These are phyloP conservation scores for Melinaea marsaeus DNA, from an alignment of 2,888 invertebrate genomes.

Conservation along the genomic window DNA sequence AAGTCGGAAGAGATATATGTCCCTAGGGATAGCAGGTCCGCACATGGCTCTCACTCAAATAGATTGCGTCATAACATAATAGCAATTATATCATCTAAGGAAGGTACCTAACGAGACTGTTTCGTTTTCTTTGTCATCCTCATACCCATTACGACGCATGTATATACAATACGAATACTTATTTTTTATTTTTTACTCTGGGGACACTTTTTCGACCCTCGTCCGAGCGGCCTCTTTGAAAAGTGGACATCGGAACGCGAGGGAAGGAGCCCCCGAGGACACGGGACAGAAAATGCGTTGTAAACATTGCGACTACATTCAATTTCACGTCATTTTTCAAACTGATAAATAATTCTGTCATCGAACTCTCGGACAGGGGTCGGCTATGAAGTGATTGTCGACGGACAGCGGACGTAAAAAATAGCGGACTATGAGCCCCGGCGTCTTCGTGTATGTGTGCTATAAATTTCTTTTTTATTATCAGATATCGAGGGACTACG, in stretches of 20 bases:
- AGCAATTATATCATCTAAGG: slow-evolving; percentile 68
- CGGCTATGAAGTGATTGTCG: slow-evolving; percentile 77
- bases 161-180: slow-evolving; percentile 70
- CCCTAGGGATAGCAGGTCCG: slow-evolving; percentile 39
- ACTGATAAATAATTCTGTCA: slow-evolving; percentile 80
- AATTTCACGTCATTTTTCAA: slow-evolving; percentile 80
- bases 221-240: slow-evolving; percentile 78
- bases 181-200: slow-evolving; percentile 75
- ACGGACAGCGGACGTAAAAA: slow-evolving; percentile 73
- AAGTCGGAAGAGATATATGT: slow-evolving; percentile 42
- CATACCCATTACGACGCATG: slow-evolving; percentile 64
- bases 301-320: slow-evolving; percentile 80
- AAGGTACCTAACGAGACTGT: slow-evolving; percentile 51
- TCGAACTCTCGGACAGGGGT: slow-evolving; percentile 77
- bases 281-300: slow-evolving; percentile 76
- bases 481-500: slow-evolving; percentile 78
- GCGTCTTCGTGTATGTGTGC: slow-evolving; percentile 62
- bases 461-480: slow-evolving; percentile 79
- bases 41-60: slow-evolving; percentile 69
- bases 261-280: slow-evolving; percentile 77
- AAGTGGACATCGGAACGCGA: slow-evolving; percentile 78
- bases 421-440: slow-evolving; percentile 70
- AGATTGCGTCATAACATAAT: slow-evolving; percentile 69
- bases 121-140: slow-evolving; percentile 69
- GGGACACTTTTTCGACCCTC: slow-evolving; percentile 79